Evolutionary conservation across 2,797 vertebrate genomes (phyloP).

Genomic region (Enteromius argenteus): DNA sequence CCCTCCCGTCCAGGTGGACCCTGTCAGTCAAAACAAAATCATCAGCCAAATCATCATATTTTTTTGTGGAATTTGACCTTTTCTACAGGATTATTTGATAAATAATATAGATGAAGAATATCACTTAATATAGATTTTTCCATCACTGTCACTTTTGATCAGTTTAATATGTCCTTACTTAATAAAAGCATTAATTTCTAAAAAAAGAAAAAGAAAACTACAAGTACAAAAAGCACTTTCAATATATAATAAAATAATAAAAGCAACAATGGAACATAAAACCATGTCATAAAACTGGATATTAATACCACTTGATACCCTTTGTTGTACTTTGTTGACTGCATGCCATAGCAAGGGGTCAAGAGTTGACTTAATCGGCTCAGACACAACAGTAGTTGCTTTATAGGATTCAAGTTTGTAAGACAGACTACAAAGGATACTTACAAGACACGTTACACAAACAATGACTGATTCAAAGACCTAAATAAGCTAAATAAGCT

Average conservation of each 20-base stretch:
- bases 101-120: background rate
- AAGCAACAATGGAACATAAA: background rate
- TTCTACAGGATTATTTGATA: background rate
- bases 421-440: background rate
- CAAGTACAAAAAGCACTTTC: background rate
- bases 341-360: background rate
- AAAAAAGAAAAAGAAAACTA: background rate
- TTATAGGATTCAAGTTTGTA: background rate
- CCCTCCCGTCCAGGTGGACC: conserved; percentile 80
- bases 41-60: background rate
- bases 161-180: background rate
- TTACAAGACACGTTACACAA: conserved; percentile 1
- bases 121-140: background rate
- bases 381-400: background rate
- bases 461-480: background rate
- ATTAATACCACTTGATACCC: background rate
- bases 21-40: conserved; percentile 68
- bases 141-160: background rate
- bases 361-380: conserved; percentile 11
- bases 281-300: background rate
- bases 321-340: background rate
- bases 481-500: background rate
- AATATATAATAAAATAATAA: background rate
- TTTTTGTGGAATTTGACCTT: background rate
- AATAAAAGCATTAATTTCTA: background rate